Percentiles rank a stretch among this genome's conserved stretches.
Evolutionary conservation across 2,888 invertebrate species (phyloP).

Genomic region (Limnephilus rhombicus): DNA sequence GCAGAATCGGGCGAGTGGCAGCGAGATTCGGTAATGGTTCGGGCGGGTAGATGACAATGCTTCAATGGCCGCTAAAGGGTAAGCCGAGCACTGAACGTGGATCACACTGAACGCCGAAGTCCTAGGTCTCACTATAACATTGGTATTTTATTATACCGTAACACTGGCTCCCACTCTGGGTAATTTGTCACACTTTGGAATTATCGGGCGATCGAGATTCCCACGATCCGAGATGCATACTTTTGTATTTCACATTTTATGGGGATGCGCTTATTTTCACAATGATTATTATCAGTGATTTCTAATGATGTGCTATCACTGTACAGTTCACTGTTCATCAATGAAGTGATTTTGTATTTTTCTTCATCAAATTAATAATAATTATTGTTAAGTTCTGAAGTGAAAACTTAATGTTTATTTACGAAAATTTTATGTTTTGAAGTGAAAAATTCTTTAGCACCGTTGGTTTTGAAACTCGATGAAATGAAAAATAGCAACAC

Average conservation of each 20-base stretch:
- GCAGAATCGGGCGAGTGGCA: conserved; percentile 6
- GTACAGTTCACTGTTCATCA: background rate
- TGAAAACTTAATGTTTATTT: too few relatives aligned
- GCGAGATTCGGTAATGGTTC: background rate
- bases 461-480: too few relatives aligned
- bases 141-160: background rate
- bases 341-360: background rate
- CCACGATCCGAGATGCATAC: background rate
- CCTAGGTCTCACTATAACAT: background rate
- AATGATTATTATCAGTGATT: background rate
- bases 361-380: too few relatives aligned
- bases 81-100: background rate
- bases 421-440: too few relatives aligned
- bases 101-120: background rate
- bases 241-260: background rate
- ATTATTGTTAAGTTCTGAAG: too few relatives aligned
- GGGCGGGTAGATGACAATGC: conserved; percentile 23
- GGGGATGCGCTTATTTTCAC: background rate
- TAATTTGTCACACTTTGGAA: conserved; percentile 30
- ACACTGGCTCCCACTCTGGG: background rate
- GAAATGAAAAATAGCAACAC: too few relatives aligned
- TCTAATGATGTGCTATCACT: background rate
- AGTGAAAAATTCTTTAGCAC: too few relatives aligned
- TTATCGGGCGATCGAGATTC: background rate
- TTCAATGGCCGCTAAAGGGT: background rate